Evolutionary conservation across 2,113 vertebrate species (phyloP).

Genomic region (Forbesichthys papilliferus): DNA sequence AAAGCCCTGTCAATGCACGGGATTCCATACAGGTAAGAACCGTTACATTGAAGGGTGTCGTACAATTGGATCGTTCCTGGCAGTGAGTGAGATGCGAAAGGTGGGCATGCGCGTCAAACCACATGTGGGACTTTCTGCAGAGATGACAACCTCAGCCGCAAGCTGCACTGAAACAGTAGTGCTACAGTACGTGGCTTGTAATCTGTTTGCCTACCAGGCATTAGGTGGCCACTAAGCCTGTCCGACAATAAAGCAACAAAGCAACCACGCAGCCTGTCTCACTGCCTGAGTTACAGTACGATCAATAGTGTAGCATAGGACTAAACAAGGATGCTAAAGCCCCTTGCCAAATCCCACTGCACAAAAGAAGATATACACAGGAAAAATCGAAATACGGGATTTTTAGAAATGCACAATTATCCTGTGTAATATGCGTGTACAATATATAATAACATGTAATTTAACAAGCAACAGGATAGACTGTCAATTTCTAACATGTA

Average conservation of each 20-base stretch:
- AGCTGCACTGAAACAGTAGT: not conserved
- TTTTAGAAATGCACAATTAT: conserved; percentile 53
- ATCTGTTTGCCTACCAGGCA: not conserved
- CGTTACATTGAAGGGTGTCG: conserved; percentile 40
- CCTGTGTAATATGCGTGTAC: conserved; percentile 3
- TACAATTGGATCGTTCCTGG: conserved; percentile 34
- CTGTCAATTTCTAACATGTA: conserved; percentile 16
- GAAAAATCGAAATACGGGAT: conserved; percentile 49
- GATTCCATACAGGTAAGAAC: conserved; percentile 50
- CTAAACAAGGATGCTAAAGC: conserved; percentile 53
- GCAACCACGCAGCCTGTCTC: conserved; percentile 2
- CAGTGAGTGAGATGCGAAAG: not conserved
- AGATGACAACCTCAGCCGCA: not conserved
- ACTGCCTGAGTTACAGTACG: conserved; percentile 36
- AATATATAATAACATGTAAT: conserved; percentile 37
- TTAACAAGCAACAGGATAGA: conserved; percentile 46
- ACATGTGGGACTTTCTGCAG: not conserved
- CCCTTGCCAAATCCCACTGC: conserved; percentile 29
- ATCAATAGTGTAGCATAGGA: conserved; percentile 68
- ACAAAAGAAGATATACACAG: conserved; percentile 45
- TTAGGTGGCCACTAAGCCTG: not conserved
- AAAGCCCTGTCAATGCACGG: conserved; percentile 35
- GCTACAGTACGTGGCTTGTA: not conserved
- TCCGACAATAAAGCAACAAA: conserved; percentile 13
- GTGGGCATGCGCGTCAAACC: not conserved